Percentiles rank a stretch among this genome's conserved stretches.
phyloP scores from a whole-genome alignment of 64 coral and sea anemone species.

The Porites australiensis region DNA sequence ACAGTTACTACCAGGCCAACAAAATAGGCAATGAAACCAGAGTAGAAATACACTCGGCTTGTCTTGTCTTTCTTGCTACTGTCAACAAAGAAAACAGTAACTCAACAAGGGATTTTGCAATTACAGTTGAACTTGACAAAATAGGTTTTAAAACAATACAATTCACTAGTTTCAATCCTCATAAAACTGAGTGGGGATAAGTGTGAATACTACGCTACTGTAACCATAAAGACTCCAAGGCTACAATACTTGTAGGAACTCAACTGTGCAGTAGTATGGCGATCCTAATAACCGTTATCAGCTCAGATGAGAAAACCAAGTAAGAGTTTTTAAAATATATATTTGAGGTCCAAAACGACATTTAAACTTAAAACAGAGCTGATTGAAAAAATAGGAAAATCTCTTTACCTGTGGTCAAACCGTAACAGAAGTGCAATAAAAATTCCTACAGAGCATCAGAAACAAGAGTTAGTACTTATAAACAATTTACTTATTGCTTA shows the following conservation, averaged over 20 bases:
- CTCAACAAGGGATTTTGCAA: too few species aligned
- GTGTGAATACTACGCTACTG: too few species aligned
- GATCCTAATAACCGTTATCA: too few species aligned
- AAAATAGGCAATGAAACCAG: conserved; percentile 93
- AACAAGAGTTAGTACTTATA: background rate
- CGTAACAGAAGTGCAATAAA: conserved; percentile 96
- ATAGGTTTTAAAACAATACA: too few species aligned
- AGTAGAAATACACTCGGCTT: conserved; percentile 88
- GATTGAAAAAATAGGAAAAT: background rate
- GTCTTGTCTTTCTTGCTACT: conserved; percentile 81
- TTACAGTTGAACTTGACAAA: too few species aligned
- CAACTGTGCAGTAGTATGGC: too few species aligned
- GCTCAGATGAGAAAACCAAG: too few species aligned
- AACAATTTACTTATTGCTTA: background rate
- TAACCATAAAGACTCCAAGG: too few species aligned
- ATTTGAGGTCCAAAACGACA: background rate
- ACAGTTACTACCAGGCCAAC: conserved; percentile 93
- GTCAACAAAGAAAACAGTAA: background rate
- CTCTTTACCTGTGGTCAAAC: conserved; percentile 92
- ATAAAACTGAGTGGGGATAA: too few species aligned
- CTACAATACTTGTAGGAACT: too few species aligned
- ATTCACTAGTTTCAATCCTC: too few species aligned
- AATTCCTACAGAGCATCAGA: conserved; percentile 72
- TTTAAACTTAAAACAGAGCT: background rate
- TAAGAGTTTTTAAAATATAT: too few species aligned